These are phyloP conservation scores for Diarsia mendica DNA, from an alignment of 2,888 invertebrate species.

Conservation along the genomic window DNA sequence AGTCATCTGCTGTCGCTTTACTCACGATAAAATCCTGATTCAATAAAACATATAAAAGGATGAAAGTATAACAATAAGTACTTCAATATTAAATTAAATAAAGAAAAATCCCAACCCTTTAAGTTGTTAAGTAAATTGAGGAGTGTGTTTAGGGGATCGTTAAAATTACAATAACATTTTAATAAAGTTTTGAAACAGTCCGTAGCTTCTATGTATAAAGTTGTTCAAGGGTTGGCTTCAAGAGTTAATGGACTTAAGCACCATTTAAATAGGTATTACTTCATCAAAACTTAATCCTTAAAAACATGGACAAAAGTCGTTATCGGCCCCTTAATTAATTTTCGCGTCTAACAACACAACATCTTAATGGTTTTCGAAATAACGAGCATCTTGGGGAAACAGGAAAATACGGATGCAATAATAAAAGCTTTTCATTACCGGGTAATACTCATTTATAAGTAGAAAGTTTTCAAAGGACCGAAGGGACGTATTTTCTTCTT, in stretches of 20 bases:
- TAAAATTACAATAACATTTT: conserved; percentile 3
- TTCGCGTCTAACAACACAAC: conserved; percentile 19
- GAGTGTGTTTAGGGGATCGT: not conserved
- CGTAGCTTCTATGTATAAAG: not conserved
- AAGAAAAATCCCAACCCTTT: not conserved
- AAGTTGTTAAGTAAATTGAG: conserved; percentile 2
- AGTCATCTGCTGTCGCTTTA: not conserved
- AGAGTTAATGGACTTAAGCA: conserved; percentile 12
- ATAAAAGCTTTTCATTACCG: conserved; percentile 29
- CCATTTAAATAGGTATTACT: conserved; percentile 9
- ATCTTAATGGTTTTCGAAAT: conserved; percentile 47
- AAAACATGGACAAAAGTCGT: conserved; percentile 16
- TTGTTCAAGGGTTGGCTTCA: not conserved
- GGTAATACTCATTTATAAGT: conserved; percentile 23
- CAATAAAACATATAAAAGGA: not conserved
- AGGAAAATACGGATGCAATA: conserved; percentile 29
- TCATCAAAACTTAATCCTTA: not conserved
- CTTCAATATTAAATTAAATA: not conserved
- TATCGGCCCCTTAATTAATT: conserved; percentile 28
- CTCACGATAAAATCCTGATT: not conserved
- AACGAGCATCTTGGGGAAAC: conserved; percentile 34
- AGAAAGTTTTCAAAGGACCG: not conserved
- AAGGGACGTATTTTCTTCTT: conserved; percentile 29
- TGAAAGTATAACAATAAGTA: not conserved
- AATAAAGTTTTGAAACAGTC: not conserved